These are phyloP conservation scores for Tricholaema leucomelas DNA, from an alignment of 2,113 vertebrate species.

Conservation along the genomic window DNA sequence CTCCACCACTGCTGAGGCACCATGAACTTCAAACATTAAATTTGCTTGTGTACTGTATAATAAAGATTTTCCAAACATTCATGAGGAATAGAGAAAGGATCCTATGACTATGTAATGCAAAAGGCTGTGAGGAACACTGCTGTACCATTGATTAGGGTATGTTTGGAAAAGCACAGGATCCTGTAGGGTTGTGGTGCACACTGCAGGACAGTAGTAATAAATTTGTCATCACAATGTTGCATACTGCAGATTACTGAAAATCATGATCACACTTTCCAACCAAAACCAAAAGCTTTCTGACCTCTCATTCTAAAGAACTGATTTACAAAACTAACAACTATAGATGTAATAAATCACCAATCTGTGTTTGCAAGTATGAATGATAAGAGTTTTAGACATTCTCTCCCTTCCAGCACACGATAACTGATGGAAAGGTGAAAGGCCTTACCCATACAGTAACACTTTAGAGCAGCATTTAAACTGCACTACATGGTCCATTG, in stretches of 20 bases:
- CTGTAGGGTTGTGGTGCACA: neutral
- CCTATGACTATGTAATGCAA: neutral
- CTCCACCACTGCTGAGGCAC: neutral
- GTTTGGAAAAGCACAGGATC: neutral
- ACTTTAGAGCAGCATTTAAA: neutral
- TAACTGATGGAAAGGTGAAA: neutral
- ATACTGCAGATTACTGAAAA: neutral
- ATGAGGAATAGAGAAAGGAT: neutral
- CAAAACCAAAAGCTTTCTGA: neutral
- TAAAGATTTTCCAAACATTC: neutral
- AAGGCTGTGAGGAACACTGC: neutral
- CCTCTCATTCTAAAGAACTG: neutral
- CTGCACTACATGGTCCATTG: rapidly evolving
- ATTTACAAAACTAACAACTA: neutral
- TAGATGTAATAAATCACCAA: neutral
- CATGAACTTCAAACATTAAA: neutral
- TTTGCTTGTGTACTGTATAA: neutral
- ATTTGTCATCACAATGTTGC: neutral
- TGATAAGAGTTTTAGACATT: neutral
- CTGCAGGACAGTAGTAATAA: neutral
- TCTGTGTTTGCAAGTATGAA: neutral
- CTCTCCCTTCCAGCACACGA: neutral
- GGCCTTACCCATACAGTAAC: neutral
- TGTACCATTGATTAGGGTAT: neutral
- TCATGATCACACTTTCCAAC: neutral